Evolutionary conservation across 1,140 invertebrate species (phyloP).

Genomic region (Orius laevigatus): DNA sequence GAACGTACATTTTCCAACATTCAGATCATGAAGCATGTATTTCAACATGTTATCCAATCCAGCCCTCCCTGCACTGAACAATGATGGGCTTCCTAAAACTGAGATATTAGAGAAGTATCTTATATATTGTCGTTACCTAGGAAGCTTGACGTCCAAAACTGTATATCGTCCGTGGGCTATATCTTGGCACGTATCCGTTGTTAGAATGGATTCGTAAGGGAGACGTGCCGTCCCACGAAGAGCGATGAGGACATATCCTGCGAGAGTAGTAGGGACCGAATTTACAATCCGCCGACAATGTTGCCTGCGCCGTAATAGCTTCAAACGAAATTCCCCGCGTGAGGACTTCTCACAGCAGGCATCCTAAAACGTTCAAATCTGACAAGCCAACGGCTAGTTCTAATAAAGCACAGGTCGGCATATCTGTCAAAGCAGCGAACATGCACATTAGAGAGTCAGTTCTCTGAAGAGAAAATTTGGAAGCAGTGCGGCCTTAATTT

Average conservation of each 20-base stretch:
- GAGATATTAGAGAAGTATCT: not conserved
- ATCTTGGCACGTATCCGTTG: slow-evolving; percentile 66
- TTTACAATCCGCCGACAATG: slow-evolving; percentile 84
- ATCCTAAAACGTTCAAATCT: slow-evolving; percentile 4
- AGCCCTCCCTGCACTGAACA: slow-evolving; percentile 85
- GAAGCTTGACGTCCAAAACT: slow-evolving; percentile 86
- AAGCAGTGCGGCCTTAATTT: too few species aligned
- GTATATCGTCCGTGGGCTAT: slow-evolving; percentile 63
- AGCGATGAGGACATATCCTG: slow-evolving; percentile 81
- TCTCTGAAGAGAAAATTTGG: too few species aligned
- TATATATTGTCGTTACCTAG: slow-evolving; percentile 38
- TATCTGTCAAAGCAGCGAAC: too few species aligned
- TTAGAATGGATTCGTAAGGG: slow-evolving; percentile 85
- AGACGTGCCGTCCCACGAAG: slow-evolving; percentile 84
- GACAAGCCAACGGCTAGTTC: too few species aligned
- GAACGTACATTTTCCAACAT: slow-evolving; percentile 55
- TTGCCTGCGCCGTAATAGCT: slow-evolving; percentile 75
- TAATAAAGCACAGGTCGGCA: too few species aligned
- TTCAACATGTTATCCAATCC: slow-evolving; percentile 86
- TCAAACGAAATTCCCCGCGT: slow-evolving; percentile 76
- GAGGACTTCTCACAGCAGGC: slow-evolving; percentile 27
- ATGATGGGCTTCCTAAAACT: slow-evolving; percentile 71
- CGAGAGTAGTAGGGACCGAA: slow-evolving; percentile 85
- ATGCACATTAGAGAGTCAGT: too few species aligned
- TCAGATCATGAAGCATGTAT: slow-evolving; percentile 85